Base-by-base conservation (phyloP, 2,888 invertebrate genomes). In the Melitaea athalia region DNA sequence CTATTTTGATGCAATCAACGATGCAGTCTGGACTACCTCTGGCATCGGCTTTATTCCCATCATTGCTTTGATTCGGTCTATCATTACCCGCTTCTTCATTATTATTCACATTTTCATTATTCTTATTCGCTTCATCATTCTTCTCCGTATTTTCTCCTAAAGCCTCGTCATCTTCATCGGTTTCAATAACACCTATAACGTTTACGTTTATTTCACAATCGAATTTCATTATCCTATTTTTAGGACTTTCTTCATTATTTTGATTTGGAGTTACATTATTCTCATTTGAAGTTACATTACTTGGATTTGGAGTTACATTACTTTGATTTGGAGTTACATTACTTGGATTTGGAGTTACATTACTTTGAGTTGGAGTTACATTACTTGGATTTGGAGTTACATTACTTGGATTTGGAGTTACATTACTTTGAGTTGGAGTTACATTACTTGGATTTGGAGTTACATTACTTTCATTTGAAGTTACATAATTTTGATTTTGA, bases 1-100 rank as follows among this genome's bases (percentile, higher is more conserved):
- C 72, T 33, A 72, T 69, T 67, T 72, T 72, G 10, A 72, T 64
- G 24, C 67, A 67, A 24, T 72, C 69, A 5, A 63, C 63, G 24
- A 67, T 59, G 5, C 50, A 67, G 11, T 42, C 38, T 11, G 50
- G 45, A 33, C 24, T 55, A 31, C 24, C 24, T 33, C 24, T 24
- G 6, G 31, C 14, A 8, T 55, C 33, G 3, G 33, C 33, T 31
- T 3, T 33, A 0, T 55, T 14, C 0, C 31, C 14, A 6, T 61
- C 53, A 62, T 11, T 63, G 61, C 0, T 60, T 50, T 10, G 17
- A 50, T 50, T 50, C 17, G 17, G 50, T 17, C 17, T 11, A 10
- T 15, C 50, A 10, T 8, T 7, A 15, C n/a, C 33, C 5, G 12
- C 24, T 2, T 33, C 33, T 14, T 50, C 53, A 0, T 66, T 53